Base-by-base conservation (phyloP, 2,113 vertebrate genomes). In the Lampris incognitus region DNA sequence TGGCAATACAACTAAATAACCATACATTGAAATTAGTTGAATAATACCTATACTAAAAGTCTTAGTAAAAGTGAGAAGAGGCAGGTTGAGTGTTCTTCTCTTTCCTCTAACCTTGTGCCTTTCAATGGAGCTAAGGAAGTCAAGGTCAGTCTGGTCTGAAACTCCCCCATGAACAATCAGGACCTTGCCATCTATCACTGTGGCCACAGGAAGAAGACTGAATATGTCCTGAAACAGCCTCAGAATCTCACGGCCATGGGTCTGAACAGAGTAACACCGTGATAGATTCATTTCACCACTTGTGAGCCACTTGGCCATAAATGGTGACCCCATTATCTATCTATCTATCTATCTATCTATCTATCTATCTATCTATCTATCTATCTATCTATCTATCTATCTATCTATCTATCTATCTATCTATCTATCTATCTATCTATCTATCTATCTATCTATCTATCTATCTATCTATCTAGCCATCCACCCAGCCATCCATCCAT, bases 101-200 rank as follows among this genome's bases (percentile, higher is more conserved):
- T n/a, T 50, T 52, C 4, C 44, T 10, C 94, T 93, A 87, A 98
- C 97, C 95, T 96, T 98, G 86, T 94, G 93, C 83, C 98, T 95
- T 42, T 97, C 91, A 78, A 98, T 71, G 1, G 81, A 85, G 64
- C 87, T 93, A 66, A 99, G 95, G 69, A 95, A 93, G 85, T 95
- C 92, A 90, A 99, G 85, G 83, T 99, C 96, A 1, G 97, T 99
- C 71, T 94, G 94, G 79, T 98, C 95, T 1, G 98, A 97, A 85
- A 99, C 97, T 0, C 98, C 98, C 51, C 98, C 98, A 1, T 99
- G 98, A 50, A 98, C 89, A 0, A 99, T 92, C 44, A 99, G 95
- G 63, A 98, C 93, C 91, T 98, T 97, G 69, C 93, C 94, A 36
- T 99, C 96, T 75, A 99, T 95, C 81, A 99, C 89, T 4, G 97